Evolutionary conservation across 2,113 vertebrate species (phyloP).

Genomic region (Amphilophus citrinellus): DNA sequence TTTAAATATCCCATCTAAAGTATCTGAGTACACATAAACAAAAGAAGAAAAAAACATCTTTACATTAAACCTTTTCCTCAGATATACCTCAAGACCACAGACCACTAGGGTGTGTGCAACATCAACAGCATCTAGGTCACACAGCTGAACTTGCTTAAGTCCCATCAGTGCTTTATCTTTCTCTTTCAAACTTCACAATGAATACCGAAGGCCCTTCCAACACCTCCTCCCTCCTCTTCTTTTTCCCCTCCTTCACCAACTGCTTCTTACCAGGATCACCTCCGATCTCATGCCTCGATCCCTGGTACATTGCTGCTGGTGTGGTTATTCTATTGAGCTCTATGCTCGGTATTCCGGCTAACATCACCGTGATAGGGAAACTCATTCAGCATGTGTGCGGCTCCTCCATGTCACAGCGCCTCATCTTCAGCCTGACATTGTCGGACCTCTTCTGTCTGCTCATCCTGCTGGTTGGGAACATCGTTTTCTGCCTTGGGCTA

Average conservation of each 20-base stretch:
- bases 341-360: constrained; percentile 24
- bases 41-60: neutral
- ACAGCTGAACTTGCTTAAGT: neutral
- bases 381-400: neutral
- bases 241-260: neutral
- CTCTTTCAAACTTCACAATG: constrained; percentile 5
- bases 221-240: neutral
- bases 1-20: neutral
- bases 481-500: neutral
- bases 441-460: constrained; percentile 29
- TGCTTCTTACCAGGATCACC: neutral
- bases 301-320: neutral
- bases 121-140: neutral
- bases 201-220: accelerated
- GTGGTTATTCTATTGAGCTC: constrained; percentile 12
- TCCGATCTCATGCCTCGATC: neutral
- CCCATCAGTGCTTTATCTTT: neutral
- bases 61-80: neutral
- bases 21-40: neutral
- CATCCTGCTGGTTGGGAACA: neutral
- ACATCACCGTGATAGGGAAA: constrained; percentile 2
- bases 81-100: constrained; percentile 3
- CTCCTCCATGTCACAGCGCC: constrained; percentile 8
- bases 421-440: constrained; percentile 28
- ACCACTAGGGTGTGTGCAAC: neutral